A percentile compares a stretch with the other conserved stretches of the same genome.
Evolutionary conservation across 2,888 invertebrate genomes (phyloP).

Genomic region (Xylophagus ater): DNA sequence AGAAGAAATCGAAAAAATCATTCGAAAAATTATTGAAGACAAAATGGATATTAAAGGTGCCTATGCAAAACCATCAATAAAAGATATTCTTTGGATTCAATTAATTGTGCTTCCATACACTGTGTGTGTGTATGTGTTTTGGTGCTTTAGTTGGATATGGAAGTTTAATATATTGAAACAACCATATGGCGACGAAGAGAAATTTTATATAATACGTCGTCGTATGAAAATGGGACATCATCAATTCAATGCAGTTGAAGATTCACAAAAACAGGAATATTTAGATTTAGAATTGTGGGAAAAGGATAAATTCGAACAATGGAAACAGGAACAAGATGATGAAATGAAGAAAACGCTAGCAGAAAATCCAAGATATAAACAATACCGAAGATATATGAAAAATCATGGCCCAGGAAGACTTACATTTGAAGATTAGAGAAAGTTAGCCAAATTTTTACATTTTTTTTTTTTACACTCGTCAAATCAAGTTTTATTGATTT

Average conservation of each 20-base stretch:
- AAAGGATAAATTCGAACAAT: constrained; percentile 61
- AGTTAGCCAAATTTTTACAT: not conserved
- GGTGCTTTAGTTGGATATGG: constrained; percentile 74
- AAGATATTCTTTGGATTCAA: constrained; percentile 75
- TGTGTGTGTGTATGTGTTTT: constrained; percentile 54
- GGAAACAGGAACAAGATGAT: constrained; percentile 75
- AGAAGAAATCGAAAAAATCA: constrained; percentile 68
- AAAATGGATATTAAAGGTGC: constrained; percentile 92
- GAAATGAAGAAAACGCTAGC: constrained; percentile 75
- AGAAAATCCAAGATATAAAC: constrained; percentile 77
- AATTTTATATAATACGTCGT: constrained; percentile 71
- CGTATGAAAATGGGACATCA: constrained; percentile 60
- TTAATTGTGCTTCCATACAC: constrained; percentile 69
- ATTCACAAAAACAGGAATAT: constrained; percentile 60
- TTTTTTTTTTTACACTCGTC: not conserved
- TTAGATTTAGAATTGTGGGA: constrained; percentile 71
- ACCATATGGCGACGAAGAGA: constrained; percentile 72
- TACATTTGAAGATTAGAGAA: constrained; percentile 69
- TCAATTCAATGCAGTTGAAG: constrained; percentile 63
- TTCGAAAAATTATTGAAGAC: constrained; percentile 73
- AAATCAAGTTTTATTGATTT: constrained; percentile 16
- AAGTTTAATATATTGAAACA: constrained; percentile 61
- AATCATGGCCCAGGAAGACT: constrained; percentile 81
- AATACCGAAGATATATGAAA: constrained; percentile 81
- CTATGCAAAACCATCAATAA: constrained; percentile 71